These are phyloP conservation scores for Lepilemur septentrionalis DNA, from an alignment of 2,797 vertebrate species.

Conservation along the genomic window DNA sequence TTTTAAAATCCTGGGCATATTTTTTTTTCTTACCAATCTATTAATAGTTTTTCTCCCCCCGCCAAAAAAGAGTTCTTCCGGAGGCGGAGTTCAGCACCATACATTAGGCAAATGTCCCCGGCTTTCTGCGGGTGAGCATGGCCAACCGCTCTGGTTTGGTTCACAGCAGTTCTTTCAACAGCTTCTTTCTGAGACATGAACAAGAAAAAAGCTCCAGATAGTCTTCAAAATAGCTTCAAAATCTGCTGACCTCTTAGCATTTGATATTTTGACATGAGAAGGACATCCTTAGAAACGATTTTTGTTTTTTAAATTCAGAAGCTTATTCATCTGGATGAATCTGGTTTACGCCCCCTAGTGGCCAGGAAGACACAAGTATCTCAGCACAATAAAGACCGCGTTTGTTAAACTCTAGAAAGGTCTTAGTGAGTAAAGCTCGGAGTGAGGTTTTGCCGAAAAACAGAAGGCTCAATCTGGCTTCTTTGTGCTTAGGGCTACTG, in stretches of 20 bases:
- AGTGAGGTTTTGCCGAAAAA: background rate
- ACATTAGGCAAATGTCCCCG: background rate
- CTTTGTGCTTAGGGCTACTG: background rate
- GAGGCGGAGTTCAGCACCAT: slow-evolving; percentile 55
- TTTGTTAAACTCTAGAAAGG: background rate
- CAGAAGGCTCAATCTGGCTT: background rate
- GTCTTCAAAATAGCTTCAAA: background rate
- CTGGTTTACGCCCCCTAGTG: background rate
- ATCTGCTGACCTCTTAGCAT: background rate
- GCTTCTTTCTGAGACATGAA: slow-evolving; percentile 27
- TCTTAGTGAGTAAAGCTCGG: background rate
- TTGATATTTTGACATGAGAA: background rate
- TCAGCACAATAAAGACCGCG: background rate
- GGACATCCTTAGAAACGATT: background rate
- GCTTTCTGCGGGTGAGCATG: background rate
- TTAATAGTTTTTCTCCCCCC: background rate
- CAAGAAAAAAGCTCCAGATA: background rate
- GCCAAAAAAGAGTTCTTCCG: background rate
- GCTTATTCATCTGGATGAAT: background rate
- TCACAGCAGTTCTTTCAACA: background rate
- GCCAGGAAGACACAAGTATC: background rate
- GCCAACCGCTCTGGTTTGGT: background rate
- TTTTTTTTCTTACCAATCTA: background rate
- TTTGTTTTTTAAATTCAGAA: background rate
- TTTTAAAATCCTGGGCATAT: slow-evolving; percentile 34